Evolutionary conservation across 1,140 invertebrate species (phyloP).

Genomic region (Lasioglossum albipes): DNA sequence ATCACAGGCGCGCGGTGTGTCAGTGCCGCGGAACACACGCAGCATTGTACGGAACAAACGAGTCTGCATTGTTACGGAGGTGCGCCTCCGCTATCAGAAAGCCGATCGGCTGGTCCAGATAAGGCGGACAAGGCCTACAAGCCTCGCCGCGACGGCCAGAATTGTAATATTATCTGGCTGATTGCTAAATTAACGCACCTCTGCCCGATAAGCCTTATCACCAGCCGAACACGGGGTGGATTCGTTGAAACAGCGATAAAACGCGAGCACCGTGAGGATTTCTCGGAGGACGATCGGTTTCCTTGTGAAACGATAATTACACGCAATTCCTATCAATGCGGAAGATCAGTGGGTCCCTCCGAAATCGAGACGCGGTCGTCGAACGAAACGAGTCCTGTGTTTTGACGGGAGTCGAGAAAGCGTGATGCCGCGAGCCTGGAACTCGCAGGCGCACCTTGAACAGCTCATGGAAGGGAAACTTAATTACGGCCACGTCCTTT

Average conservation of each 20-base stretch:
- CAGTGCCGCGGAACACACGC: neutral
- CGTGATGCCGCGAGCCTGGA: slow-evolving; percentile 9
- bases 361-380: neutral
- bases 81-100: slow-evolving; percentile 17
- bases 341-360: too few relatives aligned
- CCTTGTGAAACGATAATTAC: too few relatives aligned
- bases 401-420: slow-evolving; percentile 21
- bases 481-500: slow-evolving; percentile 69
- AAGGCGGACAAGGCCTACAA: slow-evolving; percentile 15
- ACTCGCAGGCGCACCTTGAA: neutral
- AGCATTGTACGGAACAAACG: too few relatives aligned
- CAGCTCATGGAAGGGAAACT: slow-evolving; percentile 57
- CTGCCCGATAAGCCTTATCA: slow-evolving; percentile 15
- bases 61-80: neutral
- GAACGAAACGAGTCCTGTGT: neutral
- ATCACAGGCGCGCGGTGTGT: slow-evolving; percentile 20
- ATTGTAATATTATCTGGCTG: slow-evolving; percentile 23
- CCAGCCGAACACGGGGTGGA: neutral
- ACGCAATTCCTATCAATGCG: too few relatives aligned
- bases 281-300: neutral
- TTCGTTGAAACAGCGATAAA: neutral
- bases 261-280: neutral
- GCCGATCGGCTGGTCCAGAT: slow-evolving; percentile 21
- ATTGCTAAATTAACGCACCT: slow-evolving; percentile 36
- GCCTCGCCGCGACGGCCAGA: neutral